Evolutionary conservation across 2,888 invertebrate species (phyloP).

Genomic region (Drosophila histrio): DNA sequence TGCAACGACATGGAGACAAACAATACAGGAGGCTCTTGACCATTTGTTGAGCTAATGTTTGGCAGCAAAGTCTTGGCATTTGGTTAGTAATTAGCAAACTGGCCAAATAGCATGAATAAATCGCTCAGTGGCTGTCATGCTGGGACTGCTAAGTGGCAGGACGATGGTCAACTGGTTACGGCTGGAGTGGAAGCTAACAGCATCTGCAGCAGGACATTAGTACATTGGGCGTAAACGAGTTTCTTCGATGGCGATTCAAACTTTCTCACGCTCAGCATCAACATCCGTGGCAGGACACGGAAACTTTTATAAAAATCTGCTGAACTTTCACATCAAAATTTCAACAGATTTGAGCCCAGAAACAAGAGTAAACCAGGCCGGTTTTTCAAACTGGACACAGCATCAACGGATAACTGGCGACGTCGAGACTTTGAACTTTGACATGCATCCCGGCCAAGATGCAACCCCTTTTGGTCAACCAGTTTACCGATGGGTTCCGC

Average conservation of each 20-base stretch:
- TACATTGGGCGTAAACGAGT: conserved; percentile 51
- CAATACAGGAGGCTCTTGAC: conserved; percentile 57
- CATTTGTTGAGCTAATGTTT: conserved; percentile 73
- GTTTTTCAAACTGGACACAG: conserved; percentile 76
- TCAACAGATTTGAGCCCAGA: conserved; percentile 72
- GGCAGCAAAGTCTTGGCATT: conserved; percentile 54
- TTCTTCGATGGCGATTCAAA: conserved; percentile 36
- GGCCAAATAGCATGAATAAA: conserved; percentile 73
- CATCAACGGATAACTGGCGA: conserved; percentile 47
- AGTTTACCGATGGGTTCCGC: conserved; percentile 45
- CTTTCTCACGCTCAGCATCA: conserved; percentile 71
- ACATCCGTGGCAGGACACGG: conserved; percentile 69
- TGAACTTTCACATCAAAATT: conserved; percentile 79
- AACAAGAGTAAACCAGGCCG: conserved; percentile 46
- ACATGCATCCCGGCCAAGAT: conserved; percentile 74
- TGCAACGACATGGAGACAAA: conserved; percentile 52
- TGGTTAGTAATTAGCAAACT: conserved; percentile 69
- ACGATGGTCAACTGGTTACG: conserved; percentile 42
- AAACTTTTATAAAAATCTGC: conserved; percentile 71
- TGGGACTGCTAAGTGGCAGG: conserved; percentile 52
- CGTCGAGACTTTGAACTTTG: conserved; percentile 68
- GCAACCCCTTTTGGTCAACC: conserved; percentile 61
- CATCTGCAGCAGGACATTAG: conserved; percentile 61
- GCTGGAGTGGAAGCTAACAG: conserved; percentile 9
- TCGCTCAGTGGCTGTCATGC: conserved; percentile 32